Conservation (phyloP, 2,797 vertebrate species). For the Natrix natrix region DNA sequence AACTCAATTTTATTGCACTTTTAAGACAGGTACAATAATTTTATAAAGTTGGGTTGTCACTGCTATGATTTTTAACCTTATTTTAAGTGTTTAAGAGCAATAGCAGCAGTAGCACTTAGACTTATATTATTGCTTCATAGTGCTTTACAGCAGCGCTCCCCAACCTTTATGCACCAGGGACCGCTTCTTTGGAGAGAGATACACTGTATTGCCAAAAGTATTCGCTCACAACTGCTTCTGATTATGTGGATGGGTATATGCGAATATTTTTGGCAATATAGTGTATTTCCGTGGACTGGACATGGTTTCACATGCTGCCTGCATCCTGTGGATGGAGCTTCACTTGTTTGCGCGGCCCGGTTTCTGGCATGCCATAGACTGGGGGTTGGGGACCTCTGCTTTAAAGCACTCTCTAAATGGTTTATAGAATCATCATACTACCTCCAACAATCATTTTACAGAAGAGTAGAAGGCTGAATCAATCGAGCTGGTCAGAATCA, state of each 20-base stretch:
- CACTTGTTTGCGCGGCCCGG: too few species aligned
- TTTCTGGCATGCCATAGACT: too few species aligned
- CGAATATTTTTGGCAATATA: too few species aligned
- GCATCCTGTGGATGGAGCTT: too few species aligned
- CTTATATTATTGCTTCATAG: not conserved
- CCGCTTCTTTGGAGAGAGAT: too few species aligned
- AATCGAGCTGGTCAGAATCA: not conserved
- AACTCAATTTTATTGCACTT: not conserved
- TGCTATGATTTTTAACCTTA: not conserved
- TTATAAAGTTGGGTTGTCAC: not conserved
- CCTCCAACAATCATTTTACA: not conserved
- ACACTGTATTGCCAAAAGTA: too few species aligned
- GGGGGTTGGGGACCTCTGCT: too few species aligned
- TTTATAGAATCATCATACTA: not conserved
- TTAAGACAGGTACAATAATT: not conserved
- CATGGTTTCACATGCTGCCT: too few species aligned
- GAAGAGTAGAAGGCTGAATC: not conserved
- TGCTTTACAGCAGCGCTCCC: not conserved
- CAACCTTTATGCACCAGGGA: too few species aligned
- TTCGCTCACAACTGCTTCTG: too few species aligned
- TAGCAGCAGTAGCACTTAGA: not conserved
- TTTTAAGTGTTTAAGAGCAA: not conserved
- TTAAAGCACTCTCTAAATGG: not conserved
- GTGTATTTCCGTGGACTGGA: too few species aligned
- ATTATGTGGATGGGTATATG: too few species aligned